Evolutionary conservation across 2,113 vertebrate genomes (phyloP).

Genomic region (Scatophagus argus): DNA sequence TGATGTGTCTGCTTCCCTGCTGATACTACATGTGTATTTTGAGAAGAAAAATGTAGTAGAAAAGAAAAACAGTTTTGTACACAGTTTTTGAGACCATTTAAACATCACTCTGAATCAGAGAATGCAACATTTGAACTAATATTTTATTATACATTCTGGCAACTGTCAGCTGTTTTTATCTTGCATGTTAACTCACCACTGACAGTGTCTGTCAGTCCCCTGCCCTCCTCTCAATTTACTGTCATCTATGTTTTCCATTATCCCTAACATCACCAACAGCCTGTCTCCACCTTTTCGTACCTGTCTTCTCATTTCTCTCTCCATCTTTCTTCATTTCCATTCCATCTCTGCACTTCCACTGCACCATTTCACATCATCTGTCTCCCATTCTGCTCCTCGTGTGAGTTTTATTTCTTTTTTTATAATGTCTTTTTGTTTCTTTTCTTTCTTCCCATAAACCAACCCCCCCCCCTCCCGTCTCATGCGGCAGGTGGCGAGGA

Average conservation of each 20-base stretch:
- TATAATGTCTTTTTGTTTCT: slow-evolving; percentile 2
- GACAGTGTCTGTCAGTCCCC: neutral
- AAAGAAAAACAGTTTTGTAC: neutral
- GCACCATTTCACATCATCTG: slow-evolving; percentile 15
- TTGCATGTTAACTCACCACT: neutral
- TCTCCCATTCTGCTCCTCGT: neutral
- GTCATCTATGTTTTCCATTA: neutral
- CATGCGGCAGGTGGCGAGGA: slow-evolving; percentile 86
- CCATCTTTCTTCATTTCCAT: neutral
- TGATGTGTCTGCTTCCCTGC: slow-evolving; percentile 17
- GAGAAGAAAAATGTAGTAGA: slow-evolving; percentile 22
- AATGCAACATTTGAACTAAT: neutral
- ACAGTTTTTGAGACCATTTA: neutral
- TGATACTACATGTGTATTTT: slow-evolving; percentile 14
- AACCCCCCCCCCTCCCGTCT: neutral
- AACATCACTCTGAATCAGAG: neutral
- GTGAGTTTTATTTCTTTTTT: neutral
- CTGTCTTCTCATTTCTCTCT: neutral
- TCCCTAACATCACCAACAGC: neutral
- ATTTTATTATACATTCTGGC: neutral
- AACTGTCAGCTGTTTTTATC: neutral
- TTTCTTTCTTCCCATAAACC: slow-evolving; percentile 19
- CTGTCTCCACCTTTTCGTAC: neutral
- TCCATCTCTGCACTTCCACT: neutral
- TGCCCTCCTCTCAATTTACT: too few relatives aligned